phyloP scores from a whole-genome alignment of 2,797 vertebrate genomes.

The Lates japonicus region DNA sequence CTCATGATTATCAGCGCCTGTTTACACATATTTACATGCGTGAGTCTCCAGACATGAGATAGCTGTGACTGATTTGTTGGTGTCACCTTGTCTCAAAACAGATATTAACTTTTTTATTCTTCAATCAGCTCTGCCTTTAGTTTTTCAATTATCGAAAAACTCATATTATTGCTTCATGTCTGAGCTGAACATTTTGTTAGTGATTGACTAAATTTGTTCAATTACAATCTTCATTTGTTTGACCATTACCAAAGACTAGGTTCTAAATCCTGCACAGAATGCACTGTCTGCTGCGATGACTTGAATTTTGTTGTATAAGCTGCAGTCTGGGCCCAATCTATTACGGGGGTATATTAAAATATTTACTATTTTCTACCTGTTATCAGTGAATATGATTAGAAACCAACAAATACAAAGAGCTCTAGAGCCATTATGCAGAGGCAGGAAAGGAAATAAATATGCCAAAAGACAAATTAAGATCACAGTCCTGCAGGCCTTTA shows the following conservation, averaged over 20 bases:
- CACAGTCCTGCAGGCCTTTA: constrained; percentile 34
- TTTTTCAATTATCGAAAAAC: not conserved
- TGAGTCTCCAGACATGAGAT: constrained; percentile 7
- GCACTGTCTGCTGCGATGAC: not conserved
- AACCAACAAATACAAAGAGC: not conserved
- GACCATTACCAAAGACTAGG: not conserved
- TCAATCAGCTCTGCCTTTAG: too few species aligned
- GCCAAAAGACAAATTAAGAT: constrained; percentile 30
- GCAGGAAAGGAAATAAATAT: constrained; percentile 16
- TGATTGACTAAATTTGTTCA: too few species aligned
- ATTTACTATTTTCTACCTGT: not conserved
- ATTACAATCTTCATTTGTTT: not conserved
- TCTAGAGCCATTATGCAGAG: not conserved
- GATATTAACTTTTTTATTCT: not conserved
- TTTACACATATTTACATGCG: constrained; percentile 50
- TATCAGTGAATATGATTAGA: not conserved
- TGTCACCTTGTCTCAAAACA: constrained; percentile 3
- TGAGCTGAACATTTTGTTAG: not conserved
- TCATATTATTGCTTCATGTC: not conserved
- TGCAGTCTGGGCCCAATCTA: not conserved
- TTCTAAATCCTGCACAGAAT: not conserved
- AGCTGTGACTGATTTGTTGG: not conserved
- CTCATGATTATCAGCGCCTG: constrained; percentile 42
- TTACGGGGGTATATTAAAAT: not conserved
- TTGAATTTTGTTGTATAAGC: too few species aligned